phyloP scores from a whole-genome alignment of 2,797 vertebrate species.

The Dryobates pubescens region DNA sequence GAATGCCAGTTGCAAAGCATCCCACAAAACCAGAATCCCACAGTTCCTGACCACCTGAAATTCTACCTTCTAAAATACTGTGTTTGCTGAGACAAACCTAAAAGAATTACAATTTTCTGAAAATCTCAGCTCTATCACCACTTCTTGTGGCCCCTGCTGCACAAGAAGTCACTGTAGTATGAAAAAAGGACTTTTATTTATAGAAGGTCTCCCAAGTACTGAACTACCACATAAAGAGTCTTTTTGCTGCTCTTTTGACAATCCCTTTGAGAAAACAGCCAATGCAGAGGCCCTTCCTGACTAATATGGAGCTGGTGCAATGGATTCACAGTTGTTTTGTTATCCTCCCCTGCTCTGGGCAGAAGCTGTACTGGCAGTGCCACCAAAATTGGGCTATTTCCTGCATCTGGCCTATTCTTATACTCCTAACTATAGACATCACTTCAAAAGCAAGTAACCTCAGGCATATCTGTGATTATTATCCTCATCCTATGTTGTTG shows the following conservation, averaged over 20 bases:
- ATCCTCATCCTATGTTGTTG: rapidly evolving
- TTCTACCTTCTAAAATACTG: background rate
- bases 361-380: rapidly evolving
- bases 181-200: background rate
- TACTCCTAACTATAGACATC: rapidly evolving
- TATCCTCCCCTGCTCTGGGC: background rate
- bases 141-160: background rate
- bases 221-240: background rate
- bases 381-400: background rate
- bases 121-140: background rate
- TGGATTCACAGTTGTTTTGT: rapidly evolving
- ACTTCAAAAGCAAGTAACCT: background rate
- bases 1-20: rapidly evolving
- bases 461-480: background rate
- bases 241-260: background rate
- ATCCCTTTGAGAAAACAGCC: background rate
- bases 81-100: background rate
- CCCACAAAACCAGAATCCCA: rapidly evolving
- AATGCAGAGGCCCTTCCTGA: background rate
- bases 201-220: background rate
- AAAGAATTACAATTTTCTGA: background rate
- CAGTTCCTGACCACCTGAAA: background rate
- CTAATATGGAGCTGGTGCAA: background rate
- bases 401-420: background rate
- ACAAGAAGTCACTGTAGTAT: background rate